Base-by-base conservation (phyloP, 2,888 invertebrate genomes). In the Sicus ferrugineus region DNA sequence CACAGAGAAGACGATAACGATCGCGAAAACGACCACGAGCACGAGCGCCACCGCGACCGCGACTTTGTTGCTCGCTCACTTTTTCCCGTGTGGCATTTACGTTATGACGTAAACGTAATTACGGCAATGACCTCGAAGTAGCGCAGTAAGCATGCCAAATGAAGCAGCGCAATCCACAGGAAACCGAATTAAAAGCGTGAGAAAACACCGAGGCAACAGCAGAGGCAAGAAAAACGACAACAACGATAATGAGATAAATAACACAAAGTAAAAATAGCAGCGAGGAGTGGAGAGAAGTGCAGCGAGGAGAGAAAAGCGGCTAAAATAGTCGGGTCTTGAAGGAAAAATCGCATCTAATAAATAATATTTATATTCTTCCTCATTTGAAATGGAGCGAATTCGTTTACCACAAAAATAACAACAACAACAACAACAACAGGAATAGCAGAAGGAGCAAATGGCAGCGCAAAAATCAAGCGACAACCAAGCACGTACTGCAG, bases 281-380 rank as follows among this genome's bases (percentile, higher is more conserved):
- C 1, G 50, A 52, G 3, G 50, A 52, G 7, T 21, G 21, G 4
- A 21, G 50, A 23, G 9, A 11, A 52, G n/a, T n/a, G 21, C n/a
- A n/a, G 46, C 5, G 34, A 34, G 34, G 0, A 34, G 34, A 16
- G 54, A 28, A 30, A 14, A 56, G 16, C 19, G 26, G 28, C n/a
- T n/a, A 56, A 56, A 30, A 26, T 16, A 26, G 52, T 26, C n/a
- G 59, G 31, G 63, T 14, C 42, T 7, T 34, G 34, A 30, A 46
- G 19, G n/a, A 38, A 30, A 63, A 48, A 63, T 63, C 30, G 34
- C 46, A 38, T 16, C 54, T 23, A 65, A 65, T 65, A 65, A 65
- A 65, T 65, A 65, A 54, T 65, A 52, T 52, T 65, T 64, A 50
- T 64, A 31, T 52, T 65, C 38, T 52, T 31, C n/a, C 61, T 42